Base-by-base conservation (phyloP, 2,797 vertebrate genomes). In the Glossophaga mutica region DNA sequence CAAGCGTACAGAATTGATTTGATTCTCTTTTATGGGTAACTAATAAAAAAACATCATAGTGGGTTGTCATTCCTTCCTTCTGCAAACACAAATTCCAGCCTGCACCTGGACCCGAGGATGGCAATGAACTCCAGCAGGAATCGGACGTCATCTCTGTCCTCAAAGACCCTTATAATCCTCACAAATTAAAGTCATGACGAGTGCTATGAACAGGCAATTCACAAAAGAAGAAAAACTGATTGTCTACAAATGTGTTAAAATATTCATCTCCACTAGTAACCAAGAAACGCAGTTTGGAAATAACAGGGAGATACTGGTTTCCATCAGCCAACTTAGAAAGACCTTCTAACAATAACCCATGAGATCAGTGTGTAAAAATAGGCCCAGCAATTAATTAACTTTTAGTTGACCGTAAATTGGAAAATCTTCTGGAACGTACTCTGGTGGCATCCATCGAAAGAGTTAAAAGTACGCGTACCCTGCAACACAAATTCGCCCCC, bases 1-100 rank as follows among this genome's bases (percentile, higher is more conserved):
- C 57, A 86, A 88, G 79, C 50, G 21, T 89, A 46, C 24, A 77
- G 91, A 87, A 87, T 74, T 94, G 94, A 95, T 94, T 73, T 67
- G 48, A 48, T 78, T 94, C 26, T n/a, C 59, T 97, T 91, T 76
- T 92, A n/a, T 57, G 78, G 29, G 15, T 76, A 82, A 73, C 52
- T 74, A 74, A 81, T 77, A 10, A 95, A 9, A 96, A 91, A 94
- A 84, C 10, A 87, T 55, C 87, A 93, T 76, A 62, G 50, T 59
- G 26, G n/a, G 19, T 71, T 85, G 82, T 73, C 55, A 67, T 76
- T 77, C 39, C 39, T 62, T 87, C 24, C 42, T n/a, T 73, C 59
- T 83, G 21, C 18, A 87, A 71, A 94, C 44, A 42, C 16, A 87
- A 79, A 10, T 29, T 16, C 34, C 29, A 68, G 29, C 48, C 67